Conservation (phyloP, 37 sponge, comb jelly and placozoan species). For the Aphrocallistes beatrix region DNA sequence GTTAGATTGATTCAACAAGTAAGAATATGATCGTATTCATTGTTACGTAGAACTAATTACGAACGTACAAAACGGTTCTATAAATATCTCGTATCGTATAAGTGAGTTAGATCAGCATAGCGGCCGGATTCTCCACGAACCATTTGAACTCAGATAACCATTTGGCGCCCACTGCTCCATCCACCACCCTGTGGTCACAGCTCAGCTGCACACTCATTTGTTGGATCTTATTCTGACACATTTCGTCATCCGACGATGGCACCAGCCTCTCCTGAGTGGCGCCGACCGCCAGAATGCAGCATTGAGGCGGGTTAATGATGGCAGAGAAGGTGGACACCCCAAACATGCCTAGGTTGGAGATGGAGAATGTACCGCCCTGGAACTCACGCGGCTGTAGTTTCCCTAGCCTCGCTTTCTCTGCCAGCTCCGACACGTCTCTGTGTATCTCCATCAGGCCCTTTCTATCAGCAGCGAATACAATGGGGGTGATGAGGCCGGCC, state of each 20-base stretch:
- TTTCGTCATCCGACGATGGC: constrained; percentile 37
- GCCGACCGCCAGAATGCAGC: constrained; percentile 95
- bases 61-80: too few species aligned
- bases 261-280: constrained; percentile 68
- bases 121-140: constrained; percentile 64
- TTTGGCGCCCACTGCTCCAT: constrained; percentile 89
- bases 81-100: neutral
- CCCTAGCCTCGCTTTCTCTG: constrained; percentile 62
- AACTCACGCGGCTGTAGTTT: constrained; percentile 79
- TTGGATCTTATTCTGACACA: constrained; percentile 7
- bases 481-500: constrained; percentile 90
- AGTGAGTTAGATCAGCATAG: constrained; percentile 60
- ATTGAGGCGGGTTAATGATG: constrained; percentile 90
- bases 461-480: constrained; percentile 63
- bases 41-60: neutral
- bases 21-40: too few species aligned
- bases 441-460: constrained; percentile 81
- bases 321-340: constrained; percentile 72
- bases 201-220: constrained; percentile 91
- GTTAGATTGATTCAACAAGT: too few species aligned
- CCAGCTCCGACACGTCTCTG: constrained; percentile 43
- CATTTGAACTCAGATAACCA: constrained; percentile 70
- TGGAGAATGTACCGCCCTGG: constrained; percentile 92
- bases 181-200: constrained; percentile 95
- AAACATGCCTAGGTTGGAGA: constrained; percentile 90